These are phyloP conservation scores for Diachrysia chrysitis DNA, from an alignment of 2,888 invertebrate genomes.

Conservation along the genomic window DNA sequence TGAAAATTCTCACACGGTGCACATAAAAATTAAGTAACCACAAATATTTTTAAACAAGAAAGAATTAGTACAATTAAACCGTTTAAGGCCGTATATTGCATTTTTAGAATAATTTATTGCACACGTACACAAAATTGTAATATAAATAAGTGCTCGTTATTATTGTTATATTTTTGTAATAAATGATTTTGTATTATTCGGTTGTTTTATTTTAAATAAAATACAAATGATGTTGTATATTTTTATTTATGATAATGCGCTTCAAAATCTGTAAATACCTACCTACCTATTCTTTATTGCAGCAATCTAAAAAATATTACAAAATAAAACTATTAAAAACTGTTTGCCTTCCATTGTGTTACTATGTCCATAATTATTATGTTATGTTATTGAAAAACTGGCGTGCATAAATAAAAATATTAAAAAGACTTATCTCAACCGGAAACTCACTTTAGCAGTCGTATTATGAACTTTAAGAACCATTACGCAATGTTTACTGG, in stretches of 20 bases:
- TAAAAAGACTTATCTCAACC: too few species aligned
- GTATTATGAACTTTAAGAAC: too few species aligned
- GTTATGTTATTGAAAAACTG: too few species aligned
- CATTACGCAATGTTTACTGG: too few species aligned
- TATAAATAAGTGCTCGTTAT: slow-evolving; percentile 51
- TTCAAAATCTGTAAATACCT: slow-evolving; percentile 4
- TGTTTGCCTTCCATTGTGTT: too few species aligned
- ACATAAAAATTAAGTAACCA: neutral
- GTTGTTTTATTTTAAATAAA: slow-evolving; percentile 80
- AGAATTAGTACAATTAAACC: slow-evolving; percentile 24
- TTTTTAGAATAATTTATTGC: slow-evolving; percentile 26
- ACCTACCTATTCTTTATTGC: neutral
- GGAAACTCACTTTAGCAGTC: too few species aligned
- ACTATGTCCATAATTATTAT: too few species aligned
- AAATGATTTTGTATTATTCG: slow-evolving; percentile 60
- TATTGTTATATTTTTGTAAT: slow-evolving; percentile 80
- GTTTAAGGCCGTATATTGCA: slow-evolving; percentile 17
- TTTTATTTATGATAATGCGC: slow-evolving; percentile 14
- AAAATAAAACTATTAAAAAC: neutral
- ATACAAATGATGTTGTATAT: slow-evolving; percentile 8
- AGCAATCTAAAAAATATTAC: neutral
- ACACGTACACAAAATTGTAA: slow-evolving; percentile 42
- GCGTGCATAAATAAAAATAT: too few species aligned
- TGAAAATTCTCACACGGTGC: neutral
- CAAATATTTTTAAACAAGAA: neutral